A percentile compares a stretch with the other conserved stretches of the same genome.
These are phyloP conservation scores for Calosoma granatense DNA, from an alignment of 1,140 invertebrate species.

Conservation along the genomic window DNA sequence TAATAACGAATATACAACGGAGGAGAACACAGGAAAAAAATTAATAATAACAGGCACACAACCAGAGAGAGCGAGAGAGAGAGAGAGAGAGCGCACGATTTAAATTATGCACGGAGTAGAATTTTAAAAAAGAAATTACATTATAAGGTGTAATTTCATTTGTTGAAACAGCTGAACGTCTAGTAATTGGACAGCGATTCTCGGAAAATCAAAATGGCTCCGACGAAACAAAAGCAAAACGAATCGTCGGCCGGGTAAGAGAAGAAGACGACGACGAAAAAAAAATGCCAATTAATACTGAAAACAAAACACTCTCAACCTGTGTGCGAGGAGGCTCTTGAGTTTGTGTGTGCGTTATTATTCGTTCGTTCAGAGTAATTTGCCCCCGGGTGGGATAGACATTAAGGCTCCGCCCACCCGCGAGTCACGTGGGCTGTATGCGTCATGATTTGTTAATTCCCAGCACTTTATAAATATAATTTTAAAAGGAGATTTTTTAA, in stretches of 20 bases:
- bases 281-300: slow-evolving; percentile 31
- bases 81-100: slow-evolving; percentile 11
- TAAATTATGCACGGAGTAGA: slow-evolving; percentile 20
- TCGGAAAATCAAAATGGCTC: slow-evolving; percentile 31
- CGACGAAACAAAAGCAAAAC: slow-evolving; percentile 27
- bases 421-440: neutral
- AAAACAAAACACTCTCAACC: slow-evolving; percentile 24
- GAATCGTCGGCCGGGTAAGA: slow-evolving; percentile 9
- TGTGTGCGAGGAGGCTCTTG: neutral
- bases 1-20: neutral
- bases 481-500: too few species aligned
- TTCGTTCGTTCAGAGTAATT: slow-evolving; percentile 2
- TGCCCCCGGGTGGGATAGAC: neutral
- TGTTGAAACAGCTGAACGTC: slow-evolving; percentile 26
- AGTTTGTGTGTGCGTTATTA: neutral
- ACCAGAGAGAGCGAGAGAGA: too few species aligned
- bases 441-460: slow-evolving; percentile 9
- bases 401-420: neutral
- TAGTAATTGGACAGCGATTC: slow-evolving; percentile 29
- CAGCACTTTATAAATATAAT: too few species aligned
- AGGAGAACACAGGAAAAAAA: neutral
- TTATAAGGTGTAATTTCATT: slow-evolving; percentile 42
- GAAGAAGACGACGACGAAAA: slow-evolving; percentile 18
- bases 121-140: slow-evolving; percentile 26
- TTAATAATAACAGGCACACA: slow-evolving; percentile 1